Base-by-base conservation (phyloP, 2,113 vertebrate species). In the Dicaeum eximium region DNA sequence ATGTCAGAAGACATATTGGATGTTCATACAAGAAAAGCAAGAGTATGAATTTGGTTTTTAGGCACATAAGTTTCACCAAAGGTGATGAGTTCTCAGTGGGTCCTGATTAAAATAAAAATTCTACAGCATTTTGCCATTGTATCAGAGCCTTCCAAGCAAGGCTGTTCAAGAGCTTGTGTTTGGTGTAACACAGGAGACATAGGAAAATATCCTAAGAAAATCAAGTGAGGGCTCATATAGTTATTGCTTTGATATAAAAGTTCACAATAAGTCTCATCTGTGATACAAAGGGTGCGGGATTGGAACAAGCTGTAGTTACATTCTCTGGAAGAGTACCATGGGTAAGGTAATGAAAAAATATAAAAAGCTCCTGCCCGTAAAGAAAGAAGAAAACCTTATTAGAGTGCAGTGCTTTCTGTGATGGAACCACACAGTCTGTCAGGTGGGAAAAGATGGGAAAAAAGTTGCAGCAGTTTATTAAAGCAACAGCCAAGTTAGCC, bases 41-140 rank as follows among this genome's bases (percentile, higher is more conserved):
- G 62, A 74, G 4, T 28, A 51, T 20, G 17, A 70, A 56, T 25
- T 54, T 20, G 4, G 0, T 2, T 40, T 56, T 48, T 13, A 83
- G 35, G 60, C 16, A 61, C 0, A 0, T 5, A 93, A 33, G 25
- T 72, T 53, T 48, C 28, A 48, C 30, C 0, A 0, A 45, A 38
- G 67, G 54, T 25, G 14, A 23, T 17, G 23, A 23, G 18, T 45
- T 70, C 42, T 53, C 3, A 0, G 17, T 35, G 21, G 28, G 19
- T 50, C 31, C 44, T 2, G 5, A 74, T 20, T 9, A 53, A 35
- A 50, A 40, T 14, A n/a, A 48, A 38, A 48, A 48, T 30, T 30
- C 13, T 15, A 8, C 1, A 61, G 27, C 84, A 72, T 31, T 57
- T 4, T 72, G 38, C 57, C 18, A 6, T 45, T 65, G 1, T 11